Evolutionary conservation across 2,888 invertebrate genomes (phyloP), one percentile per base, ranked within the genome.

Genomic region (Steinernema carpocapsae): DNA sequence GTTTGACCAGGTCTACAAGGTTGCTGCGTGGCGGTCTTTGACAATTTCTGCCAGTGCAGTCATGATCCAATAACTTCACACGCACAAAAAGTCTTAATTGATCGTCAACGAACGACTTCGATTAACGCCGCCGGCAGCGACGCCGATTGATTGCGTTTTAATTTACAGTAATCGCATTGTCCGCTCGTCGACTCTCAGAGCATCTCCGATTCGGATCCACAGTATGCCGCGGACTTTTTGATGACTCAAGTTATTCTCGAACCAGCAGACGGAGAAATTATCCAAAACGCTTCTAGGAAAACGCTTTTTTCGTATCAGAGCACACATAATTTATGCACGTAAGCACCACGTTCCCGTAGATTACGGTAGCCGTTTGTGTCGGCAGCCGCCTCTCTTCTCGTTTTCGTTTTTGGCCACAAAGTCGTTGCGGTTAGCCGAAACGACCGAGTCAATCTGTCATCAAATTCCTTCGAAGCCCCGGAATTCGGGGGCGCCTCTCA

Each of bases 111-210:
- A 37, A 37, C 10, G 37, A 6, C 37, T 37, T 37, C 37, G 37
- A 37, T 48, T 48, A 3, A 48, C 37, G 37, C 48, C 48, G 64
- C 64, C 37, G 37, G 64, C 64, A 32, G 32, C 32, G 64, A 19
- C 48, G 48, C n/a, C 64, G 32, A 64, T 64, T 64, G 64, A 64
- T 64, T 64, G 64, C 64, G 10, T 26, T 64, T 64, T 64, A 64
- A 64, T 64, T 32, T 64, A 64, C 64, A 29, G 64, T 64, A 64
- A 14, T 64, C 64, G 24, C 64, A 32, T 64, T 32, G 64, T 32
- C 1, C 29, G 17, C 14, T 48, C 48, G 48, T 48, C 48, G n/a
- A 19, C 48, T 48, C 14, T 48, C 17, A 7, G 17, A 48, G 43
- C 43, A 12, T 7, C 43, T 43, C 10, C 43, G 10, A 43, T 12